Base-by-base conservation (phyloP, 2,113 vertebrate genomes). In the Cinclus cinclus region DNA sequence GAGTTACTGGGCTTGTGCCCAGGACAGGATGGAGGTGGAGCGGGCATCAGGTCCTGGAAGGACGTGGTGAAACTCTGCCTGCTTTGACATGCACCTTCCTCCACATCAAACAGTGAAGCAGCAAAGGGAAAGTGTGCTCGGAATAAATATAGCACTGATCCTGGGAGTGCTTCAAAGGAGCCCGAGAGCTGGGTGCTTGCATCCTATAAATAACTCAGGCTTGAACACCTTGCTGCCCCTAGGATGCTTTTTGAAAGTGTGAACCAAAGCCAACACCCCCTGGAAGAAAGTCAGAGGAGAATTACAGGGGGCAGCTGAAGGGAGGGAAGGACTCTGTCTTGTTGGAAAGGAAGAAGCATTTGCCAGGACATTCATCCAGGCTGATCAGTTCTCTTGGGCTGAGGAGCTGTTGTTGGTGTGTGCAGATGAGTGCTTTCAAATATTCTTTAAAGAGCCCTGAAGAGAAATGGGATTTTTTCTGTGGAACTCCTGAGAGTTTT, bases 401-500 rank as follows among this genome's bases (percentile, higher is more conserved):
- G 85, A n/a, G 58, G 69, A 95, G 64, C 22, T 56, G 56, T 7
- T 95, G 71, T 69, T 79, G 65, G 88, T 87, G 64, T 94, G 77
- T 90, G 53, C 79, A 91, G 83, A 83, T 79, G 71, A 95, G 65
- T 20, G 82, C 69, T 93, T 95, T 91, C 67, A 93, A 81, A 90
- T 76, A 87, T 75, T 76, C 95, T 96, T 95, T 87, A 95, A 95
- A 96, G 90, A 93, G 83, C 83, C 33, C 92, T 93, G 78, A 96
- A 95, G 93, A 96, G 90, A 95, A 95, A 96, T 89, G 49, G 44
- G 86, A 85, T 92, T 96, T 94, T 37, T 95, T 60, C 71, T 44
- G 73, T 84, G 92, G 47, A 96, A 91, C 89, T 97, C 96, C 79
- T 55, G 95, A 94, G 96, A 95, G 83, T 95, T 95, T 97, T 97